Base-by-base conservation (phyloP, 2,888 invertebrate species). In the Drosophila differens region DNA sequence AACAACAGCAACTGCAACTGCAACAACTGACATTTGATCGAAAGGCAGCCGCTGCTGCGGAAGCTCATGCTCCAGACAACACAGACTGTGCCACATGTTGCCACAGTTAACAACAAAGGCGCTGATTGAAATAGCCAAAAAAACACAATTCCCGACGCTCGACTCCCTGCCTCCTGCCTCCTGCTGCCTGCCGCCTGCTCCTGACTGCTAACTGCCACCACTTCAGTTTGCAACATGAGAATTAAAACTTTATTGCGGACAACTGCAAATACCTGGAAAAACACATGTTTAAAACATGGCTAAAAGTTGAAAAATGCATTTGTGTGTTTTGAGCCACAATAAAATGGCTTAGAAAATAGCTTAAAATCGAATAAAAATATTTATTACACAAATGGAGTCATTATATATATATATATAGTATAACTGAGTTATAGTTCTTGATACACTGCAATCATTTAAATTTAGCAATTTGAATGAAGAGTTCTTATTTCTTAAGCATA, bases 11-110 rank as follows among this genome's bases (percentile, higher is more conserved):
- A 47, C 16, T 16, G 47, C 62, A 63, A 51, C 58, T 60, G 41
- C 51, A 54, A 33, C 52, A 22, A 61, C 79, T 86, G 89, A 85
- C 84, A 88, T 81, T 88, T 88, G 84, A 85, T 85, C 84, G 84
- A 88, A 84, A 88, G 84, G 62, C 83, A 73, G 62, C 41, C 59
- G 84, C 85, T 83, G 87, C 84, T 69, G 84, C 88, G 81, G 88
- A 79, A 88, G 83, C 83, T 71, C 77, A 71, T 32, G 54, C 73
- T 53, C 37, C 68, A 68, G 49, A 28, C 57, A 16, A 10, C 10
- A 25, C 35, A 55, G 19, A 75, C 77, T 64, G 63, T 73, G 79
- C 73, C 61, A 57, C 69, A 32, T 70, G 64, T 52, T 52, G 72
- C 60, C 49, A 69, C 57, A 57, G 57, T 39, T 62, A 73, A 63